Conservation (phyloP, 2,797 vertebrate genomes). For the Lagodon rhomboides region DNA sequence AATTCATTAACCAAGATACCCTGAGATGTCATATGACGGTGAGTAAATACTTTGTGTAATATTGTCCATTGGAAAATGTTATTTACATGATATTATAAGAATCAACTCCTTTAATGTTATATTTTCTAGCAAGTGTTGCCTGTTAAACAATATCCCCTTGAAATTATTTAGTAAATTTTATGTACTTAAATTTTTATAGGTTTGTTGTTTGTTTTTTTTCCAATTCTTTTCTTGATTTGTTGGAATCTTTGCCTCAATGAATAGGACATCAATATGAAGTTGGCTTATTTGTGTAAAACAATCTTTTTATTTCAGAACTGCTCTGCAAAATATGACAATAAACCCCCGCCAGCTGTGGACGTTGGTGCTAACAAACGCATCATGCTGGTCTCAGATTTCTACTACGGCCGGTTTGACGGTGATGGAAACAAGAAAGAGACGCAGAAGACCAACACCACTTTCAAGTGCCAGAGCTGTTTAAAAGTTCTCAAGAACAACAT, state of each 20-base stretch:
- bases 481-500: slow-evolving; percentile 99
- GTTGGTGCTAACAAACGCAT: slow-evolving; percentile 88
- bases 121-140: background rate
- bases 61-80: background rate
- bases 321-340: slow-evolving; percentile 74
- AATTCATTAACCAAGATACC: slow-evolving; percentile 89
- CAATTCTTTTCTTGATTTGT: background rate
- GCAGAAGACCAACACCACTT: slow-evolving; percentile 92
- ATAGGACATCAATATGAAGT: background rate
- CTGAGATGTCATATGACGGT: slow-evolving; percentile 93
- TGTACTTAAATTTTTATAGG: background rate
- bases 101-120: background rate
- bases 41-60: slow-evolving; percentile 59
- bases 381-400: slow-evolving; percentile 98
- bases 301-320: slow-evolving; percentile 86
- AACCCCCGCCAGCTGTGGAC: slow-evolving; percentile 63
- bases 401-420: slow-evolving; percentile 94
- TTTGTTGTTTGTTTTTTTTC: no score
- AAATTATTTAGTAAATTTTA: background rate
- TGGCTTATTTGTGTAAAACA: slow-evolving; percentile 2
- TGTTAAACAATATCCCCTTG: background rate
- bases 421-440: slow-evolving; percentile 83
- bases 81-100: background rate
- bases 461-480: slow-evolving; percentile 98
- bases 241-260: background rate